phyloP scores from a whole-genome alignment of 1,140 invertebrate genomes.

The Drosophila chauvacae region DNA sequence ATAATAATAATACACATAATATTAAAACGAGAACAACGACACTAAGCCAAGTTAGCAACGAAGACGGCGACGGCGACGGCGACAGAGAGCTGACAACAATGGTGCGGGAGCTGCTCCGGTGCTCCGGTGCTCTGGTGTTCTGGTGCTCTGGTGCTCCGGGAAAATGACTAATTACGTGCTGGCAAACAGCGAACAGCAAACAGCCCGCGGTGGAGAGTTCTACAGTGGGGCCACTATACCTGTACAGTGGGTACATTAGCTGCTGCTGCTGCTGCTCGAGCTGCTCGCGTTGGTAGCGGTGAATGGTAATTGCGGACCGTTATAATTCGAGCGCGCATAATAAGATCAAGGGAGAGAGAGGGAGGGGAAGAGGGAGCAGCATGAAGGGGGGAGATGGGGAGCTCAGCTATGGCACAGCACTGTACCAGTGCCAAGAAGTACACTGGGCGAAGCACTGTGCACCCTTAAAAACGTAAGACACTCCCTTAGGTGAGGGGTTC shows the following conservation, averaged over 20 bases:
- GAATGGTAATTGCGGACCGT: conserved; percentile 80
- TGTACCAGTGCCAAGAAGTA: neutral
- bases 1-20: conserved; percentile 67
- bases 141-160: conserved; percentile 40
- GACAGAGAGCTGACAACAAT: conserved; percentile 39
- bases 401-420: conserved; percentile 2
- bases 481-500: too few species aligned
- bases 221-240: conserved; percentile 1
- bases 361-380: too few species aligned
- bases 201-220: conserved; percentile 4
- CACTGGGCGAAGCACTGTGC: neutral
- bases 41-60: conserved; percentile 39
- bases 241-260: conserved; percentile 56
- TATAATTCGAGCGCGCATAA: conserved; percentile 79
- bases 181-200: conserved; percentile 16
- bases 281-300: conserved; percentile 68
- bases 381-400: neutral
- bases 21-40: conserved; percentile 75
- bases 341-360: conserved; percentile 46
- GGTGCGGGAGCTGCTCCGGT: conserved; percentile 48
- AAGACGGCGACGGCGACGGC: neutral
- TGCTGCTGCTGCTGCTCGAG: conserved; percentile 49
- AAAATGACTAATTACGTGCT: conserved; percentile 76
- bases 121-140: neutral
- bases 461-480: too few species aligned